Evolutionary conservation across 1,140 invertebrate genomes (phyloP).

Genomic region (Calosoma granatense): DNA sequence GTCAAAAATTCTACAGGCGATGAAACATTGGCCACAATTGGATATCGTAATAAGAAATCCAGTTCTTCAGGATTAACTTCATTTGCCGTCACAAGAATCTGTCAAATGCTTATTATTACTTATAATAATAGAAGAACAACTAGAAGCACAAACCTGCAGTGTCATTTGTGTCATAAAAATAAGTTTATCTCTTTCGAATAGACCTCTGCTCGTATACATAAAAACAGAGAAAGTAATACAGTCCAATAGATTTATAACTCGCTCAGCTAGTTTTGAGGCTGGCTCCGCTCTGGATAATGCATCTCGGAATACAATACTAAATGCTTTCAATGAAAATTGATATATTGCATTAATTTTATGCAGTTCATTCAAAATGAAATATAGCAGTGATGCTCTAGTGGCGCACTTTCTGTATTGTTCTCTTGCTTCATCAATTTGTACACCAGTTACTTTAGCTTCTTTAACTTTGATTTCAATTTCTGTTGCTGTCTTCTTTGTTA

Average conservation of each 20-base stretch:
- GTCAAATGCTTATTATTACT: no score
- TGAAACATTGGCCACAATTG: constrained; percentile 47
- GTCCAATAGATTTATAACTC: constrained; percentile 74
- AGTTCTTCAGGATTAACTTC: constrained; percentile 63
- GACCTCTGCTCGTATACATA: constrained; percentile 77
- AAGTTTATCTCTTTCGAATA: constrained; percentile 90
- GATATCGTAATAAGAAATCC: constrained; percentile 81
- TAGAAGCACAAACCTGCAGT: constrained; percentile 50
- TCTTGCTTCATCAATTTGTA: constrained; percentile 81
- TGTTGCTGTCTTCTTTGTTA: constrained; percentile 82
- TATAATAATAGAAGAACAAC: no score
- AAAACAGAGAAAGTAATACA: constrained; percentile 81
- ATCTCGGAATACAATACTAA: constrained; percentile 85
- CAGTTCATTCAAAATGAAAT: constrained; percentile 90
- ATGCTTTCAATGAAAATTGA: constrained; percentile 92
- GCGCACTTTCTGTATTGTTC: constrained; percentile 83
- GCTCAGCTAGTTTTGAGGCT: constrained; percentile 54
- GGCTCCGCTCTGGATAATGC: constrained; percentile 62
- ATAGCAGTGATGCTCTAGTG: constrained; percentile 76
- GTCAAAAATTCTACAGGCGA: constrained; percentile 80
- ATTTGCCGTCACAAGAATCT: constrained; percentile 57
- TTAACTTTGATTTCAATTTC: constrained; percentile 80
- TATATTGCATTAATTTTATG: constrained; percentile 93
- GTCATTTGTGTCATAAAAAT: constrained; percentile 85
- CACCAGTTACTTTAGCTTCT: constrained; percentile 75